Evolutionary conservation across 1,140 invertebrate species (phyloP).

Genomic region (Macrocentrus cingulum): DNA sequence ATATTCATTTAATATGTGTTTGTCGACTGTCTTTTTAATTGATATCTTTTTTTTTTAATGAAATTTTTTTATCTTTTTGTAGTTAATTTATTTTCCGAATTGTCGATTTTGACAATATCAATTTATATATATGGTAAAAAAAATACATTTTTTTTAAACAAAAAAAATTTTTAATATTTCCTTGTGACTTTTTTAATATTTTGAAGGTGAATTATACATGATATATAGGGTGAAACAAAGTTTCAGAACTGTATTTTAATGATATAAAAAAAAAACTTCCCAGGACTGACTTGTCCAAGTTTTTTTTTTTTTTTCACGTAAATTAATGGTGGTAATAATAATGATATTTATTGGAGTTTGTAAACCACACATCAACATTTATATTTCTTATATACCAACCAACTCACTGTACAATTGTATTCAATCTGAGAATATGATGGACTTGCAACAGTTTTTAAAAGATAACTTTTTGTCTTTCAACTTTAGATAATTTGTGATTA

Average conservation of each 20-base stretch:
- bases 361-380: too few species aligned
- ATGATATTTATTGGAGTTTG: conserved; percentile 26
- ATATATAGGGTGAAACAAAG: too few species aligned
- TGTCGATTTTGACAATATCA: too few species aligned
- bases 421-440: conserved; percentile 4
- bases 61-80: too few species aligned
- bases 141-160: too few species aligned
- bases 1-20: too few species aligned
- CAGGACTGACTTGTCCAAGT: background rate
- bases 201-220: background rate
- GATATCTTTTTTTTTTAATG: too few species aligned
- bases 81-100: too few species aligned
- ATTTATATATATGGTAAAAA: too few species aligned
- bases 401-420: conserved; percentile 24
- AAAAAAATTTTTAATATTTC: background rate
- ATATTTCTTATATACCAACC: conserved; percentile 27
- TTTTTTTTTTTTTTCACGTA: conserved; percentile 1
- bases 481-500: conserved; percentile 4
- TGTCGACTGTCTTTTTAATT: too few species aligned
- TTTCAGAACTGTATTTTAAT: conserved; percentile 10
- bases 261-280: background rate
- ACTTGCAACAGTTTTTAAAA: background rate
- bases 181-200: background rate
- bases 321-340: conserved; percentile 20
- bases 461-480: background rate